These are phyloP conservation scores for Eubasilissa regina DNA, from an alignment of 1,140 invertebrate genomes.

Conservation along the genomic window DNA sequence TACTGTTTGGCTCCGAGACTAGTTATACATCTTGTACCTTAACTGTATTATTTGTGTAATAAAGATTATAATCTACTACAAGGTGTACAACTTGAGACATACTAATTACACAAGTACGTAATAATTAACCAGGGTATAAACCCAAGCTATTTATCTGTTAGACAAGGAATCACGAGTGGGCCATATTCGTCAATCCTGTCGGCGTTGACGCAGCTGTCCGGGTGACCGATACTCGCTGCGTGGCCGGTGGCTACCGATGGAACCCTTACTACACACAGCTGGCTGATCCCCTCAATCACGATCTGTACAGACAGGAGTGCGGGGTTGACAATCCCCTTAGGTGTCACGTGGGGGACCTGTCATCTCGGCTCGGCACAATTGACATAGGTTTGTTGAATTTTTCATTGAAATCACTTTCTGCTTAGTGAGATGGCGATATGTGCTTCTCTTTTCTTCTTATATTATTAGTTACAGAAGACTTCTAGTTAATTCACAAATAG, in stretches of 20 bases:
- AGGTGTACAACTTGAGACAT: too few species aligned
- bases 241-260: conserved; percentile 92
- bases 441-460: too few species aligned
- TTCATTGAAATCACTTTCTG: too few species aligned
- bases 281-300: conserved; percentile 88
- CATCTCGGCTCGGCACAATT: conserved; percentile 87
- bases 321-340: conserved; percentile 87
- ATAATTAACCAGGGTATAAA: too few species aligned
- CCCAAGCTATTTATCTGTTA: conserved; percentile 66
- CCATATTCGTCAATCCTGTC: conserved; percentile 93
- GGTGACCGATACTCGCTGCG: conserved; percentile 85
- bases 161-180: conserved; percentile 92
- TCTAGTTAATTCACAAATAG: too few species aligned
- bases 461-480: too few species aligned
- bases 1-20: too few species aligned
- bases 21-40: too few species aligned
- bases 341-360: conserved; percentile 95
- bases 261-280: conserved; percentile 94
- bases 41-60: too few species aligned
- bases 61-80: too few species aligned
- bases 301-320: conserved; percentile 91
- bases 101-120: too few species aligned
- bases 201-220: conserved; percentile 92
- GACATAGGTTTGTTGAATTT: conserved; percentile 62
- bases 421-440: too few species aligned